Percentiles rank a stretch among this genome's conserved stretches.
phyloP scores from a whole-genome alignment of 2,797 vertebrate genomes.

The Sebastes nivosus region DNA sequence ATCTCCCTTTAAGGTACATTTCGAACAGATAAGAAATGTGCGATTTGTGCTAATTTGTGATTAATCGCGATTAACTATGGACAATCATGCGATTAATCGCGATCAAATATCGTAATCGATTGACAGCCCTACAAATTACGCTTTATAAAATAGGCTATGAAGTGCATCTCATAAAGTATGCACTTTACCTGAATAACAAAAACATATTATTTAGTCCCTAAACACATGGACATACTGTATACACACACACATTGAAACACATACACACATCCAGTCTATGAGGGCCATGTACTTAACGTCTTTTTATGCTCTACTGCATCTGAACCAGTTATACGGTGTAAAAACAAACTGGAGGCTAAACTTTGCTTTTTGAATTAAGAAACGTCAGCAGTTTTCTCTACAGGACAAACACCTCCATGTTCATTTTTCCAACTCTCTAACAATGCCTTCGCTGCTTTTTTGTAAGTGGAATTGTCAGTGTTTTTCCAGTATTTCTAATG shows the following conservation, averaged over 20 bases:
- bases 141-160: not conserved
- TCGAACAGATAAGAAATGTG: too few relatives aligned
- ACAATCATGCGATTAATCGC: too few relatives aligned
- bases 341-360: not conserved
- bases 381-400: not conserved
- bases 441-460: not conserved
- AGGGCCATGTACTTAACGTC: not conserved
- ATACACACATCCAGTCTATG: not conserved
- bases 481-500: slow-evolving; percentile 16
- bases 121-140: not conserved
- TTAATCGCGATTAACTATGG: too few relatives aligned
- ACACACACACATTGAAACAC: not conserved
- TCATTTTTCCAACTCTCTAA: not conserved
- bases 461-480: slow-evolving; percentile 15
- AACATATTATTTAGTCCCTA: not conserved
- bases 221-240: not conserved
- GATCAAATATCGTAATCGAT: too few relatives aligned
- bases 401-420: not conserved
- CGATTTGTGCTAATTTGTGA: too few relatives aligned
- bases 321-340: not conserved
- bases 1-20: too few relatives aligned
- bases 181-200: not conserved
- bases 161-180: not conserved
- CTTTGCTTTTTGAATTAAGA: slow-evolving; percentile 1
- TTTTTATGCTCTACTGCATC: not conserved